phyloP scores from a whole-genome alignment of 2,113 vertebrate genomes.

The Uropsilus gracilis region DNA sequence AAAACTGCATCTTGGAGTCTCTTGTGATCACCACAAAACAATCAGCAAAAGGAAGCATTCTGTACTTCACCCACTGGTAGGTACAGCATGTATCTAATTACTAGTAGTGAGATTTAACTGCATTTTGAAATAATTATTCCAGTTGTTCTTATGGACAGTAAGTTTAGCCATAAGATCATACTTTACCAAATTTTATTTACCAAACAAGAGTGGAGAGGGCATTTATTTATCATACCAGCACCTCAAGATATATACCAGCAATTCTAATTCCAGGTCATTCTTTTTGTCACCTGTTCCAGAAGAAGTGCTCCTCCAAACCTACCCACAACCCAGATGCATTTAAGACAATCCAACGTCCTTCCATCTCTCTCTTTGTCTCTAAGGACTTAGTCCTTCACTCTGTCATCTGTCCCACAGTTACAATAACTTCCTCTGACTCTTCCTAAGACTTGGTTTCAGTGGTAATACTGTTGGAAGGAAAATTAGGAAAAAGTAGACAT shows the following conservation, averaged over 20 bases:
- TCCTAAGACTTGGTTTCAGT: neutral
- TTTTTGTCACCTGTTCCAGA: neutral
- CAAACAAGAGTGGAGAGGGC: neutral
- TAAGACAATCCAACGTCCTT: neutral
- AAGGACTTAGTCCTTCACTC: neutral
- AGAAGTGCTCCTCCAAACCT: neutral
- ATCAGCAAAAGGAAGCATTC: neutral
- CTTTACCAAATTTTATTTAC: neutral
- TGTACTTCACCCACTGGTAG: neutral
- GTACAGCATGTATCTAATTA: neutral
- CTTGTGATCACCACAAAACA: neutral
- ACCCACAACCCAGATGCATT: neutral
- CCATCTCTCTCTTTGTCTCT: neutral
- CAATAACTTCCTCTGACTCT: neutral
- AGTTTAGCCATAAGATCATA: neutral
- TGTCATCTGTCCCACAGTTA: neutral
- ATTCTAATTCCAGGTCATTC: neutral
- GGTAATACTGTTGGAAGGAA: neutral
- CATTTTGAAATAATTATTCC: neutral
- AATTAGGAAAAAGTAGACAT: neutral
- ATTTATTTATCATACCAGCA: neutral
- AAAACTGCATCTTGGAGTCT: neutral
- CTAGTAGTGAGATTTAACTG: neutral
- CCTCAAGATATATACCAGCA: accelerated
- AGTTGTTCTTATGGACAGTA: neutral